These are phyloP conservation scores for Gryllus longicercus DNA, from an alignment of 2,888 invertebrate species.

Conservation along the genomic window DNA sequence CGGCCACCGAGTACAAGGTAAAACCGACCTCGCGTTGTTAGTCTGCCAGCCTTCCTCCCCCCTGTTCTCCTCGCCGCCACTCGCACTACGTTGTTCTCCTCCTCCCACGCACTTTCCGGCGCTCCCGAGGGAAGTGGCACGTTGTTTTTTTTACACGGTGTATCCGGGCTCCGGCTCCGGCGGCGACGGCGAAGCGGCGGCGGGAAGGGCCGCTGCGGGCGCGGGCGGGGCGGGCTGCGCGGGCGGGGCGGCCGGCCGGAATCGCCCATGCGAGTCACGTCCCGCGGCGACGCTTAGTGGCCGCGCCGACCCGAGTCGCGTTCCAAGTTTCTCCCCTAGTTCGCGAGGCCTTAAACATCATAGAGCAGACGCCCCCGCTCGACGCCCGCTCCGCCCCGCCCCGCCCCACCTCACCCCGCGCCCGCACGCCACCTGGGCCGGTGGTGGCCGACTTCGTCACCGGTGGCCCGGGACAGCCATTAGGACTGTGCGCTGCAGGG, in stretches of 20 bases:
- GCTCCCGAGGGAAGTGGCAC: not conserved
- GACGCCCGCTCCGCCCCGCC: too few species aligned
- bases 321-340: not conserved
- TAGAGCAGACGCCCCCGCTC: not conserved
- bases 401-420: too few species aligned
- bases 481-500: too few species aligned
- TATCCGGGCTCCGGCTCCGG: not conserved
- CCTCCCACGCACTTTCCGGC: not conserved
- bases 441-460: too few species aligned
- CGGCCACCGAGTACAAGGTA: too few species aligned
- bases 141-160: not conserved
- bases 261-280: slow-evolving; percentile 6
- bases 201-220: not conserved
- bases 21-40: too few species aligned
- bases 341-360: not conserved
- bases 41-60: not conserved
- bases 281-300: slow-evolving; percentile 5
- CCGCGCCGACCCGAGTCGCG: not conserved
- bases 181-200: not conserved
- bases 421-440: too few species aligned
- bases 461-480: too few species aligned
- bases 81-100: not conserved
- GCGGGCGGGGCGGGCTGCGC: not conserved
- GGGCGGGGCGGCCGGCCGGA: not conserved
- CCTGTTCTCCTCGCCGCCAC: not conserved